Conservation (phyloP, 2,113 vertebrate species). For the Nymphicus hollandicus region DNA sequence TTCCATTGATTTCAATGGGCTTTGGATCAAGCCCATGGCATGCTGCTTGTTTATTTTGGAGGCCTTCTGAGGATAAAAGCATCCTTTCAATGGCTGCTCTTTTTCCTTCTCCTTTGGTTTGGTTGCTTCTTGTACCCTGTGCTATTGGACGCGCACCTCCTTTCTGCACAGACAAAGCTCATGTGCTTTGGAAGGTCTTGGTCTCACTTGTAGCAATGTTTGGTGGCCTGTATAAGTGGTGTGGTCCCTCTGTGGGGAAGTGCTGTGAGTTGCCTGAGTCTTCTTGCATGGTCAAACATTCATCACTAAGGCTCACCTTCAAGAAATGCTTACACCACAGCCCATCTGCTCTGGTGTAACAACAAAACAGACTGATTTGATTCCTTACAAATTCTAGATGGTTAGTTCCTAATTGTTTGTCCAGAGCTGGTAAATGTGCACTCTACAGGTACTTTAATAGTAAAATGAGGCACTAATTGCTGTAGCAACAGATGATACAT, state of each 20-base stretch:
- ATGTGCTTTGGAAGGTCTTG: neutral
- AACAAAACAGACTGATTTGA: neutral
- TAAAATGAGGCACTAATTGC: slow-evolving; percentile 36
- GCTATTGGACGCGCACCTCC: neutral
- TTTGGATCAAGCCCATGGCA: neutral
- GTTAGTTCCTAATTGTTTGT: neutral
- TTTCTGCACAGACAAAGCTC: neutral
- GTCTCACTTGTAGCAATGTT: neutral
- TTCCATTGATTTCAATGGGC: neutral
- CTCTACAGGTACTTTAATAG: slow-evolving; percentile 1
- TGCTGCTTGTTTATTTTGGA: slow-evolving; percentile 52
- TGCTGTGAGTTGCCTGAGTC: neutral
- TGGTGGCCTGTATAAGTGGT: neutral
- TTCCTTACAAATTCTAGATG: neutral
- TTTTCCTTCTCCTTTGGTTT: neutral
- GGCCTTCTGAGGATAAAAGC: neutral
- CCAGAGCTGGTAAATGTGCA: neutral
- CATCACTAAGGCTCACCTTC: neutral
- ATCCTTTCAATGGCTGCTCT: neutral
- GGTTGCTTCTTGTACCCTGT: neutral
- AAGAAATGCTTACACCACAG: neutral
- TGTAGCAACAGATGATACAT: neutral
- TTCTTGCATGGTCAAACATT: neutral
- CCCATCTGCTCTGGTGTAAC: neutral
- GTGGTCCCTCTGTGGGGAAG: neutral